A percentile compares a stretch with the other conserved stretches of the same genome.
Evolutionary conservation across 2,888 invertebrate genomes (phyloP).

Genomic region (Noctua comes): DNA sequence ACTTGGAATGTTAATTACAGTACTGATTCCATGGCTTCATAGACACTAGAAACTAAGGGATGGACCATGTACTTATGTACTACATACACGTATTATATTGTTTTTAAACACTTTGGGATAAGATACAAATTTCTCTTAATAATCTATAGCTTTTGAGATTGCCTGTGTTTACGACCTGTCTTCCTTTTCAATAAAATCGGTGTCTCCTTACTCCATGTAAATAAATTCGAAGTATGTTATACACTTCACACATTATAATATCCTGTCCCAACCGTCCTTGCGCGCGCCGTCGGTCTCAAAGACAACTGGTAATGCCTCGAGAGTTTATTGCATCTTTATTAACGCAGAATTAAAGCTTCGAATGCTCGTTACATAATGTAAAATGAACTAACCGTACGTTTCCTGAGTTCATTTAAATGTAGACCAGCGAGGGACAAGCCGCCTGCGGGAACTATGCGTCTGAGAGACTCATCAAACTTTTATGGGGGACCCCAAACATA

Average conservation of each 20-base stretch:
- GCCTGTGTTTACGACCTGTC: not conserved
- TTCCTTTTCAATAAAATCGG: conserved; percentile 1
- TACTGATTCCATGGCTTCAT: conserved; percentile 52
- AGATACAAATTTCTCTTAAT: not conserved
- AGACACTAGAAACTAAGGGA: conserved; percentile 2
- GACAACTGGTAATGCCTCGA: conserved; percentile 48
- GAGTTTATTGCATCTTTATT: conserved; percentile 37
- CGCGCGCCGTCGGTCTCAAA: conserved; percentile 27
- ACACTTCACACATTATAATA: conserved; percentile 20
- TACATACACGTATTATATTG: not conserved
- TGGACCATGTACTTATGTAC: not conserved
- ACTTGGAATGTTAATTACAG: conserved; percentile 74
- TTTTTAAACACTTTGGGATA: conserved; percentile 15
- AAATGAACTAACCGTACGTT: conserved; percentile 23
- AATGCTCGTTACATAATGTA: conserved; percentile 28
- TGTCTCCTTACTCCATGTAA: not conserved
- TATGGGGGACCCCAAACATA: conserved; percentile 25
- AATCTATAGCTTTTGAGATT: not conserved
- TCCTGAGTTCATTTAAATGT: conserved; percentile 21
- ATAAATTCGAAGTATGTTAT: not conserved
- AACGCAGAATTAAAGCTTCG: conserved; percentile 8
- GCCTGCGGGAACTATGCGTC: not conserved
- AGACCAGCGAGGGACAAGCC: not conserved
- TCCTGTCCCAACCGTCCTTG: conserved; percentile 48
- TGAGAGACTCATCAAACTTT: conserved; percentile 27